Conservation (phyloP, 2,797 vertebrate genomes). For the Tauraco hartlaubi region DNA sequence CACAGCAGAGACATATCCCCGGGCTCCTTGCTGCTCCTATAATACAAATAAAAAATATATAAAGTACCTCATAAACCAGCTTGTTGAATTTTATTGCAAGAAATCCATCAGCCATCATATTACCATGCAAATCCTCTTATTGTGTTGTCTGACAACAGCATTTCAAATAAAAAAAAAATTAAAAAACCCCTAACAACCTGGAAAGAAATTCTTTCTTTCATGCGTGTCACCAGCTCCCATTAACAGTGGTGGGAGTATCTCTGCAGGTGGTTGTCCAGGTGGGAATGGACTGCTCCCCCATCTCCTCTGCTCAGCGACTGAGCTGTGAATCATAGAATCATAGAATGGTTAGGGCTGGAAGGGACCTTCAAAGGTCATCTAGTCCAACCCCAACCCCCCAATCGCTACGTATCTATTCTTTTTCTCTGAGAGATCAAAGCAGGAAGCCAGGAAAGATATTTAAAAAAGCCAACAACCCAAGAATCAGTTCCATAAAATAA, state of each 20-base stretch:
- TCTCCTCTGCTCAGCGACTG: background rate
- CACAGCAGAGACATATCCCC: background rate
- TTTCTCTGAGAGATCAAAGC: background rate
- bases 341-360: no score
- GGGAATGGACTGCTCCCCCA: background rate
- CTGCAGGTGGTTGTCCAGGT: background rate
- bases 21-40: background rate
- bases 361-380: no score
- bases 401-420: background rate
- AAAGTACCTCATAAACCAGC: constrained; percentile 50
- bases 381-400: no score
- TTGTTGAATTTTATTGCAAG: constrained; percentile 52
- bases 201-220: background rate
- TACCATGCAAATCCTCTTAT: constrained; percentile 58
- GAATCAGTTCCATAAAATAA: background rate
- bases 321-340: no score
- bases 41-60: constrained; percentile 48
- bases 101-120: constrained; percentile 52
- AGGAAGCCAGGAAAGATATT: background rate
- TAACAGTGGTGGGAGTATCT: background rate
- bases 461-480: background rate
- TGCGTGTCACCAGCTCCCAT: background rate
- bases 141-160: constrained; percentile 38
- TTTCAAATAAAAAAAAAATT: background rate
- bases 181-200: background rate